phyloP scores from a whole-genome alignment of 2,797 vertebrate species.

The Rhyacichthys aspro region DNA sequence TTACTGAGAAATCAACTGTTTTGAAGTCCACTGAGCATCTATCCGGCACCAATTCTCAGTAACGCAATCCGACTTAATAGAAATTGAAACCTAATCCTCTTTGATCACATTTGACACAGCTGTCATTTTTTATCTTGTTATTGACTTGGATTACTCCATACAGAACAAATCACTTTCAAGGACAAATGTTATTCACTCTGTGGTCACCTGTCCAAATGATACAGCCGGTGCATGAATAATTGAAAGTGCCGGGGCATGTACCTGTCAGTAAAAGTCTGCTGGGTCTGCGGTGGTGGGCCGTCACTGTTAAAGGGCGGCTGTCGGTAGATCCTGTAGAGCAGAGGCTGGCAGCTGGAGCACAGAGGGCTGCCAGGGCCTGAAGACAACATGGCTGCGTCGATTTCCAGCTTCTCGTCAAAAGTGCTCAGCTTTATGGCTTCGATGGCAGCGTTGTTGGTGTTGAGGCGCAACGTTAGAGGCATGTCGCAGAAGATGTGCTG shows the following conservation, averaged over 20 bases:
- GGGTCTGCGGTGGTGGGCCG: slow-evolving; percentile 67
- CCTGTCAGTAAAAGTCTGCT: slow-evolving; percentile 86
- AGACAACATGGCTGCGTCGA: slow-evolving; percentile 90
- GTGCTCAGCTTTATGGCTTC: slow-evolving; percentile 87
- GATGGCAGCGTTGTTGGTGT: slow-evolving; percentile 81
- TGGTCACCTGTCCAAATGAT: too few relatives aligned
- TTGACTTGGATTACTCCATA: too few relatives aligned
- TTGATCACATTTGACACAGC: too few relatives aligned
- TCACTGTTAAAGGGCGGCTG: slow-evolving; percentile 80
- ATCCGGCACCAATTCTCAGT: too few relatives aligned
- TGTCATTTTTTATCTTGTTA: too few relatives aligned
- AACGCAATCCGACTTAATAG: too few relatives aligned
- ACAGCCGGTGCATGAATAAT: background rate
- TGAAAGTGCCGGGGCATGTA: slow-evolving; percentile 47
- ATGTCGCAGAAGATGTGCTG: slow-evolving; percentile 90
- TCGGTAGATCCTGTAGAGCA: slow-evolving; percentile 85
- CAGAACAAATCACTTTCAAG: too few relatives aligned
- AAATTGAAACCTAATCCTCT: too few relatives aligned
- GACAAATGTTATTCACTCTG: too few relatives aligned
- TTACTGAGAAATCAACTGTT: too few relatives aligned
- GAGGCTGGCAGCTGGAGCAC: slow-evolving; percentile 85
- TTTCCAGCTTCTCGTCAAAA: slow-evolving; percentile 94
- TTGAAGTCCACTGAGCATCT: too few relatives aligned
- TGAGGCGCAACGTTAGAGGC: slow-evolving; percentile 88
- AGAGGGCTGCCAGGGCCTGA: slow-evolving; percentile 82